Evolutionary conservation across 2,113 vertebrate genomes (phyloP).

Genomic region (Penelope pileata): DNA sequence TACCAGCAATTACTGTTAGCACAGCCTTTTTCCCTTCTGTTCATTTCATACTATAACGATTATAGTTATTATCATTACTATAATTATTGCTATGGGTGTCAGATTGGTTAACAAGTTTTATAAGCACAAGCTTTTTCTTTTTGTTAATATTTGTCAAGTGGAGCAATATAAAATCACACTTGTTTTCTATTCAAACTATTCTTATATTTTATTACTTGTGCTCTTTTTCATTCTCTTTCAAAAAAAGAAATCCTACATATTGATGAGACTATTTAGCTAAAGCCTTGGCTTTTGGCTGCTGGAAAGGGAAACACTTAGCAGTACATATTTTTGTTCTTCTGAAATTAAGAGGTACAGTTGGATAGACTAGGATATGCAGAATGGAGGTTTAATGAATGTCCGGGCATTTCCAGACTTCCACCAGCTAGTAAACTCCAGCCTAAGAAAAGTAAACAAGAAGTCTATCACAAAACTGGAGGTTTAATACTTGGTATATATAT

Average conservation of each 20-base stretch:
- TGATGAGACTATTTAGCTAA: neutral
- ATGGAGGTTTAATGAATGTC: neutral
- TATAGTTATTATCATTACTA: slow-evolving; percentile 39
- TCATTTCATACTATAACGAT: slow-evolving; percentile 46
- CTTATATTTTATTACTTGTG: neutral
- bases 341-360: neutral
- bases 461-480: neutral
- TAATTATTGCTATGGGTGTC: slow-evolving; percentile 1
- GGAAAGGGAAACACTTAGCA: neutral
- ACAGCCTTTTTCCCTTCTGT: neutral
- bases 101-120: slow-evolving; percentile 33
- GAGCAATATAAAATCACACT: neutral
- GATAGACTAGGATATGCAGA: neutral
- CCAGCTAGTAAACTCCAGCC: neutral
- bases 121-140: neutral
- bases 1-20: neutral
- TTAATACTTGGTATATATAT: neutral
- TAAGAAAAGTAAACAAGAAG: neutral
- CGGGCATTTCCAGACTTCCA: neutral
- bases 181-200: neutral
- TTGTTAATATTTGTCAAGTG: neutral
- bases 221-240: neutral
- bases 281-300: neutral
- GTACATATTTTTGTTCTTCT: neutral
- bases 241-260: neutral